Conservation (phyloP, 2,888 invertebrate genomes). For the Drosophila paranaensis region DNA sequence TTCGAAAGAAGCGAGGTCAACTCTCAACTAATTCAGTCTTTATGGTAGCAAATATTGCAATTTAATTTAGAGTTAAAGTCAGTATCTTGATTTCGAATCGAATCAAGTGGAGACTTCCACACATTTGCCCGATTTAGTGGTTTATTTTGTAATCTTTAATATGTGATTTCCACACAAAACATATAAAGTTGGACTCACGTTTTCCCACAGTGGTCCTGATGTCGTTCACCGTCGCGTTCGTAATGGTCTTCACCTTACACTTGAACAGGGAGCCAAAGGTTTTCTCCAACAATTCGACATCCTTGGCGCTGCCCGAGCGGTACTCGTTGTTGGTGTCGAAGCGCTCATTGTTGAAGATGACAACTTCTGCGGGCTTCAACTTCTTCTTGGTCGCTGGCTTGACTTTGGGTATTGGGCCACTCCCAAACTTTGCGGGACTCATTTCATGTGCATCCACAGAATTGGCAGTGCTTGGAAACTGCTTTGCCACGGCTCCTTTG, state of each 20-base stretch:
- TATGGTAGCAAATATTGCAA: too few species aligned
- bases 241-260: slow-evolving; percentile 74
- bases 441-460: slow-evolving; percentile 45
- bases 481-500: slow-evolving; percentile 15
- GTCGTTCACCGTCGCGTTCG: slow-evolving; percentile 75
- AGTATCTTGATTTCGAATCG: not conserved
- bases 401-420: not conserved
- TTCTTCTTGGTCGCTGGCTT: slow-evolving; percentile 44
- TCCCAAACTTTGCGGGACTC: not conserved
- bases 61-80: not conserved
- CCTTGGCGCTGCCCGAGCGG: slow-evolving; percentile 78
- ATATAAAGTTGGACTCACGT: slow-evolving; percentile 68
- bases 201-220: slow-evolving; percentile 72
- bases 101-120: not conserved
- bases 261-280: slow-evolving; percentile 76
- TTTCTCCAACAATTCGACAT: slow-evolving; percentile 73
- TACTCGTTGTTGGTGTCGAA: slow-evolving; percentile 78
- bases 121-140: too few species aligned
- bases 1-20: too few species aligned
- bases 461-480: not conserved
- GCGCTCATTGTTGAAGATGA: slow-evolving; percentile 82
- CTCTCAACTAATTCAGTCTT: too few species aligned
- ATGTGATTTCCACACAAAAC: not conserved
- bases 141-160: too few species aligned
- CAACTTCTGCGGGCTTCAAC: slow-evolving; percentile 77